Evolutionary conservation across 2,113 vertebrate genomes (phyloP).

Genomic region (Leucopsar rothschildi): DNA sequence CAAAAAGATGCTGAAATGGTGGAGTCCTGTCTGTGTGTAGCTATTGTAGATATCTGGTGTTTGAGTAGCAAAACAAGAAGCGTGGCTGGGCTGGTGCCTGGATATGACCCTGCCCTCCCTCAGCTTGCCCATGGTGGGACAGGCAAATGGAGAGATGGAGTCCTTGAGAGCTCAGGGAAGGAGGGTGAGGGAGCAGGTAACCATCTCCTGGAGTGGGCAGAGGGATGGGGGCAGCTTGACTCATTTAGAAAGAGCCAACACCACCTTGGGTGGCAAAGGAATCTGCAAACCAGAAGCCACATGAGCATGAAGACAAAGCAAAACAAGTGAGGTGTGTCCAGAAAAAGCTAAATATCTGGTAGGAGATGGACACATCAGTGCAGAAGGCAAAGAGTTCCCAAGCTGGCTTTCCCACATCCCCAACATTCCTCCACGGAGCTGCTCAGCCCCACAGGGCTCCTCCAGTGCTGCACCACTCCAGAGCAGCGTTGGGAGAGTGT

Average conservation of each 20-base stretch:
- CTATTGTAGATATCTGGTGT: not conserved
- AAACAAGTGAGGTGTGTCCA: not conserved
- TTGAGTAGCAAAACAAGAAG: not conserved
- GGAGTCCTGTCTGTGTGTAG: not conserved
- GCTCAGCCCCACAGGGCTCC: not conserved
- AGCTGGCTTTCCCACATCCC: not conserved
- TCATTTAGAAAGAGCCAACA: not conserved
- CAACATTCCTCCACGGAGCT: not conserved
- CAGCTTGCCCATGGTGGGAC: not conserved
- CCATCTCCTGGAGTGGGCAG: not conserved
- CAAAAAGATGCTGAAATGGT: accelerated
- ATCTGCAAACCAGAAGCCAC: not conserved
- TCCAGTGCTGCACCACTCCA: not conserved
- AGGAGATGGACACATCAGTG: not conserved
- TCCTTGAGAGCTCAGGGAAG: not conserved
- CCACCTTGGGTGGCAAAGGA: not conserved
- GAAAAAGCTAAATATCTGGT: not conserved
- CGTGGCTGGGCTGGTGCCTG: not conserved
- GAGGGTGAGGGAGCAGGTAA: not conserved
- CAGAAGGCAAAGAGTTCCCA: not conserved
- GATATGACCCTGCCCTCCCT: not conserved
- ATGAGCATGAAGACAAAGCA: accelerated
- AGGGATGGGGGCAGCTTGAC: not conserved
- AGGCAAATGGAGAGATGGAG: not conserved
- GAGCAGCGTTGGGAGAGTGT: constrained; percentile 56